Evolutionary conservation across 2,888 invertebrate genomes (phyloP).

Genomic region (Apotomis turbidana): DNA sequence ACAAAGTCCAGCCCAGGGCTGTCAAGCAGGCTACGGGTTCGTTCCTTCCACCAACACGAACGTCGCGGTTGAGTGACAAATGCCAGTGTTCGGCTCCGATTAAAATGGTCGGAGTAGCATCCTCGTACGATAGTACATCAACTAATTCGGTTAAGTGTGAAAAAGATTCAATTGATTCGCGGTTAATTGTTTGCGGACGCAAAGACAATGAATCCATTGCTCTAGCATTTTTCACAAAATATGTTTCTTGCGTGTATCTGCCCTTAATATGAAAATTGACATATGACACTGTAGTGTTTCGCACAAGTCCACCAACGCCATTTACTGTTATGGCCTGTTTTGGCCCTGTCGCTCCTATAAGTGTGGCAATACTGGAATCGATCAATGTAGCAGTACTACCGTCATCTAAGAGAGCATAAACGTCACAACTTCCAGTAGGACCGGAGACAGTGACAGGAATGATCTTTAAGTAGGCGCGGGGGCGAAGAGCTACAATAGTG

Average conservation of each 20-base stretch:
- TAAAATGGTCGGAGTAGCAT: conserved; percentile 6
- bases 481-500: neutral
- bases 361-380: neutral
- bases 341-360: conserved; percentile 5
- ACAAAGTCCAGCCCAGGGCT: conserved; percentile 1
- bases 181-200: conserved; percentile 5
- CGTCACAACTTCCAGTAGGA: neutral
- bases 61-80: neutral
- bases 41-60: conserved; percentile 1
- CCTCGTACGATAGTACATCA: neutral
- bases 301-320: neutral
- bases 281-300: no score
- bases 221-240: conserved; percentile 7
- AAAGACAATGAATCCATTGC: conserved; percentile 1
- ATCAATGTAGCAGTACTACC: conserved; percentile 3
- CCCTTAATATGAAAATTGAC: neutral
- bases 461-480: neutral
- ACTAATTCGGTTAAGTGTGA: conserved; percentile 2
- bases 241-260: conserved; percentile 5
- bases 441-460: conserved; percentile 5
- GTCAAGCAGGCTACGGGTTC: conserved; percentile 7
- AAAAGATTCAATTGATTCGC: neutral
- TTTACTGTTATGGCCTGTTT: conserved; percentile 1
- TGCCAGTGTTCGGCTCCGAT: conserved; percentile 10
- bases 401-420: conserved; percentile 6